Percentiles rank a stretch among this genome's conserved stretches.
Conservation (phyloP, 1,140 invertebrate species). For the Chlorops oryzae region DNA sequence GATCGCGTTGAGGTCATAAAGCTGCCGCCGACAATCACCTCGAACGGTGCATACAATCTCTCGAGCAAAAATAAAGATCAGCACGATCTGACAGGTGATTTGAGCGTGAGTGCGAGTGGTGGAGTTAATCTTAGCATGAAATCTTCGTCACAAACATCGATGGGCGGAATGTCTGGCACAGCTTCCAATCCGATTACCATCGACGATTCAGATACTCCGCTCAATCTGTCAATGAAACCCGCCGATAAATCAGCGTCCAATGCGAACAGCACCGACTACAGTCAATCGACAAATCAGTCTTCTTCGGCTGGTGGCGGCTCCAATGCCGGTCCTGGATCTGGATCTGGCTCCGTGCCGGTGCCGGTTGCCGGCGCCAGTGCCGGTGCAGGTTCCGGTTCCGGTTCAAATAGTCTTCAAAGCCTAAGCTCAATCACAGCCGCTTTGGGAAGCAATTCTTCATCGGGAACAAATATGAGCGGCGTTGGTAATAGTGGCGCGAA, state of each 20-base stretch:
- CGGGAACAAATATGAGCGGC: conserved; percentile 32
- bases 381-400: conserved; percentile 13
- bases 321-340: conserved; percentile 12
- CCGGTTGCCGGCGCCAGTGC: conserved; percentile 10
- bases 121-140: conserved; percentile 44
- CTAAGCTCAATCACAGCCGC: conserved; percentile 47
- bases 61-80: conserved; percentile 40
- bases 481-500: conserved; percentile 16
- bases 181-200: conserved; percentile 48
- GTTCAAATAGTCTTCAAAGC: conserved; percentile 39
- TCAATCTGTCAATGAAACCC: conserved; percentile 76
- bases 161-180: conserved; percentile 38
- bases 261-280: conserved; percentile 12
- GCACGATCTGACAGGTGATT: conserved; percentile 35
- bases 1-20: conserved; percentile 74
- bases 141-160: conserved; percentile 1
- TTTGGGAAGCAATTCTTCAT: conserved; percentile 27
- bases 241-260: conserved; percentile 50
- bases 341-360: conserved; percentile 5
- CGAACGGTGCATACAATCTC: conserved; percentile 45
- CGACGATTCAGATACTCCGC: conserved; percentile 64
- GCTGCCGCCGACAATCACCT: conserved; percentile 55
- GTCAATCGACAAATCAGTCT: neutral
- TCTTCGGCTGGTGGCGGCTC: conserved; percentile 5
- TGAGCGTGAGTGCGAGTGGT: conserved; percentile 15